phyloP scores from a whole-genome alignment of 2,113 vertebrate species.

The Gallinago undulata region DNA sequence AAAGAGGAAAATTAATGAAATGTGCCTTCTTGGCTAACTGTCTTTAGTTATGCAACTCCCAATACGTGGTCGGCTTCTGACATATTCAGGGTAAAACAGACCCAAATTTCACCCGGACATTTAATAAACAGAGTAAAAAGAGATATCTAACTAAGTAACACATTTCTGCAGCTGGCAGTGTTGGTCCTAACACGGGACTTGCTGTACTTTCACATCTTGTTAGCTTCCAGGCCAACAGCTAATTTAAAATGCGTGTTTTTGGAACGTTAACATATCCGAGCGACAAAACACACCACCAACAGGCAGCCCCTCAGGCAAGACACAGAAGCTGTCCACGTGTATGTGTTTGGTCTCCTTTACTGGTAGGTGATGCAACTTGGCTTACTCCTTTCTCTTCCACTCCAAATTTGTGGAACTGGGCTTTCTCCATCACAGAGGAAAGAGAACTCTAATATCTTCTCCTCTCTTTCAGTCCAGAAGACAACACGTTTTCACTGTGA shows the following conservation, averaged over 20 bases:
- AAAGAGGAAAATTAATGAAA: neutral
- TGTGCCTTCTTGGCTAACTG: fast-evolving
- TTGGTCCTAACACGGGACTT: neutral
- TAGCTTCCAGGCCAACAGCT: neutral
- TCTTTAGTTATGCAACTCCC: neutral
- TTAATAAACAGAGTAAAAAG: neutral
- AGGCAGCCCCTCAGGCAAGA: neutral
- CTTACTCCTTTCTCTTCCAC: neutral
- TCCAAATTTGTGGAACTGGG: neutral
- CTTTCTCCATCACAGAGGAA: neutral
- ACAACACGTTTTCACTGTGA: fast-evolving
- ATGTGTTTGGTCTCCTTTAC: neutral
- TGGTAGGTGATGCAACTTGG: neutral
- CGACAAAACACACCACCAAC: neutral
- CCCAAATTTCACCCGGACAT: neutral
- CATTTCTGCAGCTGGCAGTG: neutral
- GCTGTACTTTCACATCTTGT: neutral
- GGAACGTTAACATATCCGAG: neutral
- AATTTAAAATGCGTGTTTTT: neutral
- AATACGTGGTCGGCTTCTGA: neutral
- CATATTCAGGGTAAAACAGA: neutral
- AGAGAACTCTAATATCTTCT: neutral
- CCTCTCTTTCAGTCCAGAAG: neutral
- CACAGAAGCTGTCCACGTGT: neutral
- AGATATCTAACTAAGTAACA: neutral